A percentile compares a stretch with the other conserved stretches of the same genome.
Conservation (phyloP, 64 coral and sea anemone species). For the Montipora sp. region DNA sequence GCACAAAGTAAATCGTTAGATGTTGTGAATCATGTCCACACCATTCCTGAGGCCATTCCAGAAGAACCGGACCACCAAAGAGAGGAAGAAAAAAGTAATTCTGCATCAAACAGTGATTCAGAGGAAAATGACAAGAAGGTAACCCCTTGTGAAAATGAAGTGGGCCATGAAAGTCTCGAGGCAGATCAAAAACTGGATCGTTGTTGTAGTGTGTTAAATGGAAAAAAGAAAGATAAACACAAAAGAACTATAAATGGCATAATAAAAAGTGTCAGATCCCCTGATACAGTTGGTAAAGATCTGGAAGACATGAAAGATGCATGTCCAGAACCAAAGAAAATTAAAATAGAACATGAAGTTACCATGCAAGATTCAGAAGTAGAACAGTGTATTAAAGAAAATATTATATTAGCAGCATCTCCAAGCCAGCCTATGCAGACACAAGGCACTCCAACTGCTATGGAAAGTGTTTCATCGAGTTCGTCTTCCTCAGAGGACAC, state of each 20-base stretch:
- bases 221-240: conserved; percentile 23
- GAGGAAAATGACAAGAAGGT: background rate
- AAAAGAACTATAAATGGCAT: conserved; percentile 63
- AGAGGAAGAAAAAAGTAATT: conserved; percentile 4
- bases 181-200: background rate
- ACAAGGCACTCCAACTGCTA: conserved; percentile 66
- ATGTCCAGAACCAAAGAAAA: conserved; percentile 70
- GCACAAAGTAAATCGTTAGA: conserved; percentile 29
- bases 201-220: background rate
- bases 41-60: conserved; percentile 17
- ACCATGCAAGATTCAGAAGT: conserved; percentile 70
- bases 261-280: conserved; percentile 27
- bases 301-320: conserved; percentile 39
- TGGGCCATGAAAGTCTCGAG: background rate
- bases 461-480: conserved; percentile 49
- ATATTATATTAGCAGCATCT: conserved; percentile 3
- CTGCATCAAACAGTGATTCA: background rate
- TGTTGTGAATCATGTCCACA: conserved; percentile 2
- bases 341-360: conserved; percentile 88
- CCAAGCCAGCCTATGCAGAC: conserved; percentile 67
- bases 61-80: conserved; percentile 6
- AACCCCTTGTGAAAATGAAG: conserved; percentile 25
- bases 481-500: conserved; percentile 67
- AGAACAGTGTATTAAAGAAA: conserved; percentile 51
- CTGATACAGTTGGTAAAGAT: conserved; percentile 68